These are phyloP conservation scores for Disparrhopalites patrizii DNA, from an alignment of 2,888 invertebrate genomes.

Conservation along the genomic window DNA sequence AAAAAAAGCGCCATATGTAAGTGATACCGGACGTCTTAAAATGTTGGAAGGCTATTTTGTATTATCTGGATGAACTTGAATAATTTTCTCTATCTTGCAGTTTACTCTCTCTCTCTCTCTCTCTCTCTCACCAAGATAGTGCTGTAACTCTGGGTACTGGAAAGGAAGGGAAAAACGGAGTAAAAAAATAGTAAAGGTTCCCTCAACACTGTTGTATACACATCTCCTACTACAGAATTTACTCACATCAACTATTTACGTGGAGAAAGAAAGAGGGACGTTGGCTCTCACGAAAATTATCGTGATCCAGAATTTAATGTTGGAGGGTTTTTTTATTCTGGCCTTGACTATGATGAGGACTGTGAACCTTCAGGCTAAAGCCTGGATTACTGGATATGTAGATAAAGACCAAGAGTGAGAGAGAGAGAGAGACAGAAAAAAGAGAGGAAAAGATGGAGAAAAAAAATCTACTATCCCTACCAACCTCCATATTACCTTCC, in stretches of 20 bases:
- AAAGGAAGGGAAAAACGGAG: not conserved
- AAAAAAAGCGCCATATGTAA: no score
- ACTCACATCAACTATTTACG: no score
- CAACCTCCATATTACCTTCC: no score
- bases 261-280: constrained; percentile 11
- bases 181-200: not conserved
- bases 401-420: constrained; percentile 1
- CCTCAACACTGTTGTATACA: not conserved
- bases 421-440: not conserved
- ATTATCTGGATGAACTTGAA: constrained; percentile 35
- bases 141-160: no score
- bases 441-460: constrained; percentile 8
- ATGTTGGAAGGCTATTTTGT: constrained; percentile 33
- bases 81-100: constrained; percentile 26
- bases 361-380: constrained; percentile 9
- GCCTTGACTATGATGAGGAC: constrained; percentile 23
- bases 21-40: constrained; percentile 36
- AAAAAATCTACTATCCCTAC: not conserved
- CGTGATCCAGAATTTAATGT: constrained; percentile 26
- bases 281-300: constrained; percentile 24
- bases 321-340: constrained; percentile 18
- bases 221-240: no score
- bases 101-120: not conserved
- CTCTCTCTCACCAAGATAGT: no score
- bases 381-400: constrained; percentile 10